Evolutionary conservation across 1,140 invertebrate species (phyloP).

Genomic region (Ceratina australensis): DNA sequence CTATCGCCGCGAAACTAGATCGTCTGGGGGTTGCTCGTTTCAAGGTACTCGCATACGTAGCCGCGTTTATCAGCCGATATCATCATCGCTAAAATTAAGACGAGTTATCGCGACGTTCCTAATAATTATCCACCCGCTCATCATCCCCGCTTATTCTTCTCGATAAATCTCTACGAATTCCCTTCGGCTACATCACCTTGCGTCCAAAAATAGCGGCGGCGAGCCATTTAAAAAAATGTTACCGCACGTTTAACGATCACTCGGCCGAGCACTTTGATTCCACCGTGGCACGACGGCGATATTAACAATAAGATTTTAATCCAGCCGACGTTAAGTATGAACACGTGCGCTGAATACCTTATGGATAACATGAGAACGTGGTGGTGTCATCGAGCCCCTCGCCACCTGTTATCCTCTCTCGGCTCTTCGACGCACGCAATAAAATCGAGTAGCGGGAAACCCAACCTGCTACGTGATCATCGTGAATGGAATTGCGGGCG

Average conservation of each 20-base stretch:
- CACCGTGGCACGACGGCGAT: background rate
- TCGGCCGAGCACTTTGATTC: background rate
- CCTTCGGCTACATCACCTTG: background rate
- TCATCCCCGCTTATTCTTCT: background rate
- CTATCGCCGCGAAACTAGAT: slow-evolving; percentile 56
- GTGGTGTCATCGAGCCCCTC: background rate
- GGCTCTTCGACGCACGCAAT: background rate
- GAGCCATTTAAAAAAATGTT: background rate
- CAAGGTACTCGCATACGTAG: slow-evolving; percentile 12
- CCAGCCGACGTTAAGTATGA: background rate
- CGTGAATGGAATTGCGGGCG: too few species aligned
- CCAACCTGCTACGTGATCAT: background rate
- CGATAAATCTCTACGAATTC: slow-evolving; percentile 24
- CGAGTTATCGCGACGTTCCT: slow-evolving; percentile 37
- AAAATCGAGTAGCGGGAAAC: slow-evolving; percentile 1
- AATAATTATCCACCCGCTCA: background rate
- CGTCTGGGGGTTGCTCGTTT: slow-evolving; percentile 26
- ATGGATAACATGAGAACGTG: background rate
- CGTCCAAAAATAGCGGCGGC: background rate
- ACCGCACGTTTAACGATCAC: background rate
- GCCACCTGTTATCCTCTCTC: background rate
- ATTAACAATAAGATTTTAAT: slow-evolving; percentile 31
- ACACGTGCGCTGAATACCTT: slow-evolving; percentile 8
- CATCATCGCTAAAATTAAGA: slow-evolving; percentile 58
- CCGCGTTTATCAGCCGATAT: slow-evolving; percentile 26